These are phyloP conservation scores for Pseudachorutes palmiensis DNA, from an alignment of 1,140 invertebrate genomes.

Conservation along the genomic window DNA sequence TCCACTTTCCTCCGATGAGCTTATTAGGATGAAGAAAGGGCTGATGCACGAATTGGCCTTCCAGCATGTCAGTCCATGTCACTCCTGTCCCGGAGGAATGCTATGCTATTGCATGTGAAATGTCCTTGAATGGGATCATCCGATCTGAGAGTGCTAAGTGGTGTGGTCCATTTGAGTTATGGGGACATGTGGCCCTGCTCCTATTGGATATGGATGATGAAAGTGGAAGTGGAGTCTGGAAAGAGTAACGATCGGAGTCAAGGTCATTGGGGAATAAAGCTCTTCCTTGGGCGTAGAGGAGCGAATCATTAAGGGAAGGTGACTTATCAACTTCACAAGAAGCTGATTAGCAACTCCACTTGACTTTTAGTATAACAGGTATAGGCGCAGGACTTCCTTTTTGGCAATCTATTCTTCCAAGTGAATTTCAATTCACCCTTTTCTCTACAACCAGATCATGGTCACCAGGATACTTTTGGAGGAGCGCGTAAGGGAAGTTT, in stretches of 20 bases:
- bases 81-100: neutral
- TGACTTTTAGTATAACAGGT: neutral
- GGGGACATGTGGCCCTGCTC: neutral
- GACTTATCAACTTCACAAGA: constrained; percentile 18
- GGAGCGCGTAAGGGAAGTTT: neutral
- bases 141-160: too few relatives aligned
- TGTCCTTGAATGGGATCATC: too few relatives aligned
- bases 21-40: neutral
- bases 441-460: neutral
- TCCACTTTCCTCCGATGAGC: neutral
- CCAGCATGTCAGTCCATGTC: neutral
- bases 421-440: neutral
- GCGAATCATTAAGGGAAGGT: constrained; percentile 19
- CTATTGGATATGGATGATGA: neutral
- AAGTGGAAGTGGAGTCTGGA: neutral
- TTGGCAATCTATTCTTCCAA: neutral
- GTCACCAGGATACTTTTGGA: neutral
- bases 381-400: too few relatives aligned
- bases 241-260: constrained; percentile 30
- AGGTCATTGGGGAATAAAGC: constrained; percentile 16
- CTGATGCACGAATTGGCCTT: neutral
- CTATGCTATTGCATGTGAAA: too few relatives aligned
- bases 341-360: neutral
- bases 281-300: neutral
- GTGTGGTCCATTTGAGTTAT: neutral